Base-by-base conservation (phyloP, 2,113 vertebrate genomes). In the Ranitomeya variabilis region DNA sequence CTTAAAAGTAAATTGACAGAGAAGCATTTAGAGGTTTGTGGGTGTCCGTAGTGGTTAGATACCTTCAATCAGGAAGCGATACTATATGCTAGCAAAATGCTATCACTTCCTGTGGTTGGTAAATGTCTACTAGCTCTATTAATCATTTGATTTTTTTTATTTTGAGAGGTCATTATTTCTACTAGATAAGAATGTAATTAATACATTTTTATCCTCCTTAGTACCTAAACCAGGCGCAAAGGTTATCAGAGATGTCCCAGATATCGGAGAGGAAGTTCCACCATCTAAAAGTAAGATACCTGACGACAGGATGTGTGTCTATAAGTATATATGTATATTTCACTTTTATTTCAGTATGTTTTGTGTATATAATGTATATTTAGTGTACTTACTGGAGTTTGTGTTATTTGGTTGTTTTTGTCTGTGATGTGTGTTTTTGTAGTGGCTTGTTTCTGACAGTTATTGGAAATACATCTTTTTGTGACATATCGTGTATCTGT, bases 231-330 rank as follows among this genome's bases (percentile, higher is more conserved):
- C 90, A 86, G 85, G 93, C 83, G 94, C 94, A 91, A 96, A 95
- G 92, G 92, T 94, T 66, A 13, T 92, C 59, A 94, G 94, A 94
- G 95, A 94, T 85, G 90, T 92, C 45, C 79, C 93, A 90, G 89
- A 78, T 90, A 91, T 93, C 78, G 94, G 95, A 91, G 94, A 94
- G 76, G 89, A 88, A 82, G 90, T 88, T 52, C 90, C 91, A 76
- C n/a, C 85, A 87, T 90, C 92, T 90, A 90, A 93, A 95, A 94
- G 95, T 96, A 94, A 69, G 86, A 74, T 0, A 80, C 64, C 57
- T 60, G 3, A n/a, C 21, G 18, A n/a, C 26, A 59, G 14, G 14
- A 18, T 23, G 37, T 3, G 37, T 45, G 37, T 4, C 5, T 45
- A 45, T 69, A 7, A 84, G 55, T 84, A 10, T 13, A 51, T 18